Evolutionary conservation across 2,888 invertebrate species (phyloP), one percentile per base, ranked within the genome.

Genomic region (Ophioninae sp.): DNA sequence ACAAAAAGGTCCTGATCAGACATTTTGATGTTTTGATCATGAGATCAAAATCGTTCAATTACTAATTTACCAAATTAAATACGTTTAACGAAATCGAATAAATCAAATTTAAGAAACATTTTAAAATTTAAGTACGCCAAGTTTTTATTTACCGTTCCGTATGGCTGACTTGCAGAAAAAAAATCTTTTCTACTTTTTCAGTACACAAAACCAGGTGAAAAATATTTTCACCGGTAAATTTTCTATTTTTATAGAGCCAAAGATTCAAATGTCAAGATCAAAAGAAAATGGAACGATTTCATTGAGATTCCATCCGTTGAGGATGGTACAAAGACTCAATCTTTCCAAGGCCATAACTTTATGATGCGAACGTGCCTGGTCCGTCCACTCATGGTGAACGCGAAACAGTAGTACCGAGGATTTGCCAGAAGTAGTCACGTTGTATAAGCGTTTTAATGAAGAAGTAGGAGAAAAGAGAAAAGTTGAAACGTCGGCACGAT

Each of bases 401-500:
- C 44, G 37, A 44, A 61, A 23, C 44, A 17, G 23, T 1, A 59
- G 61, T 44, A 63, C 23, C 37, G 58, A 44, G 30, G 22, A 30
- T 39, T 59, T 63, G 63, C 51, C 37, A 51, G 6, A 10, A 22
- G 77, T 44, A 78, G 61, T 17, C 59, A 51, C n/a, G 13, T 59
- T 67, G 67, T 44, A 30, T 30, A 61, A 17, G 61, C 30, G 67
- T 13, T 30, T 61, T 51, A 44, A 71, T 51, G 63, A 77, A 59
- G 37, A 59, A 77, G 71, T 20, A 37, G 51, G 37, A 72, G 7
- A n/a, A 22, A 63, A n/a, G 67, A 20, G 65, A n/a, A 58, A 51
- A 51, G 59, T 39, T 51, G 58, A 13, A 63, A 67, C 67, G 39
- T 75, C 58, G 67, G 56, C 17, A 72, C 51, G 44, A 64, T 64